These are phyloP conservation scores for Leucoraja ocellata DNA, from an alignment of 2,797 vertebrate species.

Conservation along the genomic window DNA sequence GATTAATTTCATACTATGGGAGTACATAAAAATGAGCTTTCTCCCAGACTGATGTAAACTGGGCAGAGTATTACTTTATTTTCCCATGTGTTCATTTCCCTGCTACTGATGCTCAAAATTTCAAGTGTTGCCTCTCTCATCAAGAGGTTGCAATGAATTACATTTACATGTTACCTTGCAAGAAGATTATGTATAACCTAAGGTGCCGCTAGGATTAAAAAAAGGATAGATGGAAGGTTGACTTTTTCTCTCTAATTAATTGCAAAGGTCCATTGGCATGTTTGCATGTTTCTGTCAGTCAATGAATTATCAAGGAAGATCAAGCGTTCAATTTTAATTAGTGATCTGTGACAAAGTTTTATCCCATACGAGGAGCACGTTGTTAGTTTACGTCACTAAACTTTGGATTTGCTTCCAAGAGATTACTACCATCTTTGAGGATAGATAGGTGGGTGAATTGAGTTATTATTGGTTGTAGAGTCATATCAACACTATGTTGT, in stretches of 20 bases:
- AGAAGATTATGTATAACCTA: neutral
- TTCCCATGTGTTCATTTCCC: neutral
- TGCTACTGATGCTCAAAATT: neutral
- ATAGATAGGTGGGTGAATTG: no score
- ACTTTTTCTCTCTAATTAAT: neutral
- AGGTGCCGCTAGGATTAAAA: neutral
- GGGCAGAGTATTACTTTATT: constrained; percentile 11
- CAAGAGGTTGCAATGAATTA: neutral
- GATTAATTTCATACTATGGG: neutral
- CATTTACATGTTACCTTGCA: neutral
- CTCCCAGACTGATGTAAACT: neutral
- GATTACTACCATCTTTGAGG: neutral
- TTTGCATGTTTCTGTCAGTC: neutral
- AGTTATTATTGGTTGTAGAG: no score
- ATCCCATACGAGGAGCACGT: no score
- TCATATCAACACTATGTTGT: no score
- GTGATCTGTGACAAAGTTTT: neutral
- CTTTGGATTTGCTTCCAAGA: neutral
- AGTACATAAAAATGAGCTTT: neutral
- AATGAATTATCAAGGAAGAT: neutral
- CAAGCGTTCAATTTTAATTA: neutral
- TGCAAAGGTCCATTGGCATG: neutral
- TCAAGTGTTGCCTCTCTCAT: neutral
- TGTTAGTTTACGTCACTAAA: neutral
- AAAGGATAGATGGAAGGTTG: neutral